These are phyloP conservation scores for Melanotaenia trifasciata DNA, from an alignment of 2,797 vertebrate species.

Conservation along the genomic window DNA sequence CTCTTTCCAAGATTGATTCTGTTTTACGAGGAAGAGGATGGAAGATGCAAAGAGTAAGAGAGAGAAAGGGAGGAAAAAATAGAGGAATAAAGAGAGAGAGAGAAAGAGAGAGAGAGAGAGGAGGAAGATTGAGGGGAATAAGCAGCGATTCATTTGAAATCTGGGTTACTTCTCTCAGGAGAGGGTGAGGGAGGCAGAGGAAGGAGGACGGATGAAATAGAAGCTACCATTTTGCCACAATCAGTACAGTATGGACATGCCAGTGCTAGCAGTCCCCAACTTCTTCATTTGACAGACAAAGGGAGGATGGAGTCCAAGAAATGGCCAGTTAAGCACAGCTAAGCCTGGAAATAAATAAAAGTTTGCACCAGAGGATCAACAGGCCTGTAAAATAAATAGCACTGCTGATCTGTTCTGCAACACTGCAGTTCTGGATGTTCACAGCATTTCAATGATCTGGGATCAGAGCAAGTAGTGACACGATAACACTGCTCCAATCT, in stretches of 20 bases:
- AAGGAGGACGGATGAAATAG: conserved; percentile 70
- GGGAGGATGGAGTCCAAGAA: conserved; percentile 18
- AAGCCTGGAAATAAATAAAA: conserved; percentile 27
- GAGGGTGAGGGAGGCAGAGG: conserved; percentile 77
- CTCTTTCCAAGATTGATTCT: conserved; percentile 87
- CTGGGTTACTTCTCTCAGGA: conserved; percentile 88
- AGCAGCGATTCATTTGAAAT: conserved; percentile 85
- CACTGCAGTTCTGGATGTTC: conserved; percentile 27
- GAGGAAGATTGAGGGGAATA: conserved; percentile 73
- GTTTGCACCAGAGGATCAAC: conserved; percentile 46
- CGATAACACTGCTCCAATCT: conserved; percentile 51
- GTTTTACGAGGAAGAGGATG: conserved; percentile 79
- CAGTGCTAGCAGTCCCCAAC: conserved; percentile 62
- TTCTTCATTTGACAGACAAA: conserved; percentile 55
- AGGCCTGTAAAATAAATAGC: conserved; percentile 54
- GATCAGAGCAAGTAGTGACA: conserved; percentile 56
- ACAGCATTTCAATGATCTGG: conserved; percentile 36
- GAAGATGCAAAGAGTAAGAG: conserved; percentile 59
- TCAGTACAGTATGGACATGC: conserved; percentile 59
- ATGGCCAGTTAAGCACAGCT: conserved; percentile 12
- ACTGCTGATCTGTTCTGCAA: conserved; percentile 44
- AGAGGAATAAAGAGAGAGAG: conserved; percentile 27
- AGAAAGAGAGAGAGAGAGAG: conserved; percentile 51
- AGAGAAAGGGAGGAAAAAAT: conserved; percentile 24
- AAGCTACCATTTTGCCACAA: conserved; percentile 78